These are phyloP conservation scores for Zelleria hepariella DNA, from an alignment of 2,888 invertebrate genomes.

Conservation along the genomic window DNA sequence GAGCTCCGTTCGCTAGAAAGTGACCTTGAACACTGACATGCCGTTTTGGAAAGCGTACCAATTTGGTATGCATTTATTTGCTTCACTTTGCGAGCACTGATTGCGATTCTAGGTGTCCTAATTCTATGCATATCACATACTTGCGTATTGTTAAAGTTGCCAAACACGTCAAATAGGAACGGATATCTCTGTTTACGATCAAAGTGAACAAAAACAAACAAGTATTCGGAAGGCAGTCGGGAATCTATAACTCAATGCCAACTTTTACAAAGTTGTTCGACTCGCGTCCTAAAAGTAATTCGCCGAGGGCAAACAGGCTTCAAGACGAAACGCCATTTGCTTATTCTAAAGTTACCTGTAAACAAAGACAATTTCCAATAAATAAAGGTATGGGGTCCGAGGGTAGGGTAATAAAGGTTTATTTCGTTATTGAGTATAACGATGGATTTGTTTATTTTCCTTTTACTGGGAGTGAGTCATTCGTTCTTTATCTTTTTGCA, in stretches of 20 bases:
- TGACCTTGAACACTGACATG: too few relatives aligned
- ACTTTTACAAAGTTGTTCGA: conserved; percentile 56
- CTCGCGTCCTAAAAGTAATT: conserved; percentile 45
- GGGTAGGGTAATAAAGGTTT: conserved; percentile 8
- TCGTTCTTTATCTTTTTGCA: conserved; percentile 4
- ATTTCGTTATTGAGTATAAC: conserved; percentile 6
- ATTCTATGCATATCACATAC: too few relatives aligned
- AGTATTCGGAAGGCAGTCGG: conserved; percentile 62
- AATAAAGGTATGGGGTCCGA: conserved; percentile 8
- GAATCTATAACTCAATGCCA: conserved; percentile 71
- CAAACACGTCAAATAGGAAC: conserved; percentile 32
- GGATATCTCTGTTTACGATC: conserved; percentile 59
- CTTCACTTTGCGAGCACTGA: too few relatives aligned
- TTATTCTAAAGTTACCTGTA: conserved; percentile 55
- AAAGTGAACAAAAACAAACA: conserved; percentile 64
- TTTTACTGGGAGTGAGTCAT: not conserved
- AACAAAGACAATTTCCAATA: conserved; percentile 46
- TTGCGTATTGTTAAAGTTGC: conserved; percentile 6
- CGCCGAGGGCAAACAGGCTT: conserved; percentile 41
- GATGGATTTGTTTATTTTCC: not conserved
- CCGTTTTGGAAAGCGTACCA: too few relatives aligned
- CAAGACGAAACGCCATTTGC: conserved; percentile 45
- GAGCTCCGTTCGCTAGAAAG: too few relatives aligned
- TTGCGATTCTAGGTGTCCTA: too few relatives aligned
- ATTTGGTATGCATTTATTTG: too few relatives aligned